Conservation (phyloP, 1,140 invertebrate species). For the Pinna nobilis region DNA sequence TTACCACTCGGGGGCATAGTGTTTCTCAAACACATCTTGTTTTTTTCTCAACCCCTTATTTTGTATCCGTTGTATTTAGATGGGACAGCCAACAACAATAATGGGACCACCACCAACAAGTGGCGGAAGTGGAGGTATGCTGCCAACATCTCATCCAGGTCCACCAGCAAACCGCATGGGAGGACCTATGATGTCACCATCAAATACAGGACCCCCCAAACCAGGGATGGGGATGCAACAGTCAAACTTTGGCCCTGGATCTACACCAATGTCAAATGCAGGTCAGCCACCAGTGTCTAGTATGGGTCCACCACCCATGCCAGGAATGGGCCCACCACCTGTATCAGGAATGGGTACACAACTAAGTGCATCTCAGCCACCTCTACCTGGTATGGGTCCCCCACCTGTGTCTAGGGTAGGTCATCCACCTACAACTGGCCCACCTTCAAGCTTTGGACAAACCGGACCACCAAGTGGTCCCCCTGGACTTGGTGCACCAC, state of each 20-base stretch:
- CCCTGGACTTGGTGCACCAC: background rate
- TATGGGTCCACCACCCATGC: slow-evolving; percentile 23
- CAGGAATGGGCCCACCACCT: slow-evolving; percentile 28
- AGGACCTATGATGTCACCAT: background rate
- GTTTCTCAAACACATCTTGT: too few relatives aligned
- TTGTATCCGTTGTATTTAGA: background rate
- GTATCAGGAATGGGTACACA: slow-evolving; percentile 8
- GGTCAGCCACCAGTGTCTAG: slow-evolving; percentile 32
- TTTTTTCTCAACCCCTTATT: background rate
- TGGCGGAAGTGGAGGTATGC: background rate
- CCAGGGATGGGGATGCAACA: background rate
- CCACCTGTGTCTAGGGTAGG: background rate
- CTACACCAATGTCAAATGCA: background rate
- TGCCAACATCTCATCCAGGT: too few relatives aligned
- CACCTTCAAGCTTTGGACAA: slow-evolving; percentile 13
- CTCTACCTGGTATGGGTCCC: slow-evolving; percentile 8
- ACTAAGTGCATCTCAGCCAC: slow-evolving; percentile 37
- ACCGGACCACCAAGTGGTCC: slow-evolving; percentile 18
- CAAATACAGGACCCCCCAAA: background rate
- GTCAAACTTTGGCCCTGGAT: background rate
- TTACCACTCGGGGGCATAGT: too few relatives aligned
- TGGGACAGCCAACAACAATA: slow-evolving; percentile 3
- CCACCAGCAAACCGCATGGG: slow-evolving; percentile 1
- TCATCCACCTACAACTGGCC: slow-evolving; percentile 11
- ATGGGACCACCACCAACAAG: background rate